Conservation (phyloP, 2,113 vertebrate genomes). For the Centropristis striata region DNA sequence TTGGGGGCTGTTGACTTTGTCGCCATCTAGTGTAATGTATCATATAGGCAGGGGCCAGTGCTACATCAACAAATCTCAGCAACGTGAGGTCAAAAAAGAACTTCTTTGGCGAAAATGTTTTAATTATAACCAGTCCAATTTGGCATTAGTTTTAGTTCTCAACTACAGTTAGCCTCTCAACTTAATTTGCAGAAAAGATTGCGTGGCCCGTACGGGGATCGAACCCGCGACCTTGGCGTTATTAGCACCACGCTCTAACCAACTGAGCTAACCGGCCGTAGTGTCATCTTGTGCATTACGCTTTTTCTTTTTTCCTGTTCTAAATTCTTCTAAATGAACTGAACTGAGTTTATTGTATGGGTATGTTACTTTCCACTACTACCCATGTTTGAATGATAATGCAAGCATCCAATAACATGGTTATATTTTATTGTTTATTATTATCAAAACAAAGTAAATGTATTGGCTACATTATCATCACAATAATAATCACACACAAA, state of each 20-base stretch:
- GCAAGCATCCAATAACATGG: neutral
- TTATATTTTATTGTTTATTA: constrained; percentile 45
- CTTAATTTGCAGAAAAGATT: no score
- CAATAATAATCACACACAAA: constrained; percentile 36
- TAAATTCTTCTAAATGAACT: no score
- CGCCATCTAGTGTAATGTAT: constrained; percentile 36
- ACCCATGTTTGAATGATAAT: neutral
- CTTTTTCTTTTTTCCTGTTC: no score
- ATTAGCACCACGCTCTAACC: constrained; percentile 85
- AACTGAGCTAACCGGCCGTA: constrained; percentile 79
- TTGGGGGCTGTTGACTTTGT: no score
- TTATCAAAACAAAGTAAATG: constrained; percentile 42
- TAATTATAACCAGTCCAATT: no score
- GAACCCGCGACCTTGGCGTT: constrained; percentile 82
- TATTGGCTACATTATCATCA: constrained; percentile 25
- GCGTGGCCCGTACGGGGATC: constrained; percentile 76
- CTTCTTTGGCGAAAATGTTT: no score
- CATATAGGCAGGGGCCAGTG: rapidly evolving
- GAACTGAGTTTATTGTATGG: no score
- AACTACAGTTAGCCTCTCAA: no score
- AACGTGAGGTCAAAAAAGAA: neutral
- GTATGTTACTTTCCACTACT: neutral
- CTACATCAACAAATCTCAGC: rapidly evolving
- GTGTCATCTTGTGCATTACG: no score
- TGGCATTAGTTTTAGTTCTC: no score